A percentile compares a stretch with the other conserved stretches of the same genome.
phyloP scores from a whole-genome alignment of 2,113 vertebrate genomes.

The Callaeas wilsoni region DNA sequence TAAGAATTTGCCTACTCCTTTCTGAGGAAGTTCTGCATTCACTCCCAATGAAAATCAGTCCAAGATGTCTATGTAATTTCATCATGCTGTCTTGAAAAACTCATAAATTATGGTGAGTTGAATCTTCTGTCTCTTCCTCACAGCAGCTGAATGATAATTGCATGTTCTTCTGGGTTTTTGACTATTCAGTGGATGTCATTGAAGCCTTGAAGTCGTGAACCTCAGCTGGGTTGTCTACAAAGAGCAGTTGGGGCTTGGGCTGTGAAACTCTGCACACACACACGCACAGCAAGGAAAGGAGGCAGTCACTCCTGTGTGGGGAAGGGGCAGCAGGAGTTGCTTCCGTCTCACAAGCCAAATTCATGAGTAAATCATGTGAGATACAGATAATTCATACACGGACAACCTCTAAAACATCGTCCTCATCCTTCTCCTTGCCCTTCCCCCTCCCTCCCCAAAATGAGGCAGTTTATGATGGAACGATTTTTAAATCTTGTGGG shows the following conservation, averaged over 20 bases:
- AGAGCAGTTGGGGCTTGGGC: not conserved
- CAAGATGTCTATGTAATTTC: not conserved
- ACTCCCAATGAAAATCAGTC: not conserved
- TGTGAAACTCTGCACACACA: not conserved
- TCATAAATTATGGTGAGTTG: not conserved
- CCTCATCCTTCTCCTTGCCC: not conserved
- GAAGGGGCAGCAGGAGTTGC: not conserved
- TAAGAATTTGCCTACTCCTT: not conserved
- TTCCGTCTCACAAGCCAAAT: not conserved
- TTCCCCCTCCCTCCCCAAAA: fast-evolving
- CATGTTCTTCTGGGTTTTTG: not conserved
- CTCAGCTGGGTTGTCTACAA: not conserved
- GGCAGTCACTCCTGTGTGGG: not conserved
- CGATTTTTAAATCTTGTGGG: not conserved
- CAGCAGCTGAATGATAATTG: not conserved
- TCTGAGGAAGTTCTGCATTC: not conserved
- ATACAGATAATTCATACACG: not conserved
- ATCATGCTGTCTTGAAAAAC: not conserved
- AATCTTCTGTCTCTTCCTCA: not conserved
- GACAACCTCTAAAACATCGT: not conserved
- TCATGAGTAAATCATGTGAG: not conserved
- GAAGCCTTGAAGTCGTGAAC: not conserved
- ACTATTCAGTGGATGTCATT: not conserved
- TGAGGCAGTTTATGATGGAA: not conserved
- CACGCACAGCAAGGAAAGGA: not conserved